Evolutionary conservation across 2,113 vertebrate species (phyloP).

Genomic region (Odontophorus gujanensis): DNA sequence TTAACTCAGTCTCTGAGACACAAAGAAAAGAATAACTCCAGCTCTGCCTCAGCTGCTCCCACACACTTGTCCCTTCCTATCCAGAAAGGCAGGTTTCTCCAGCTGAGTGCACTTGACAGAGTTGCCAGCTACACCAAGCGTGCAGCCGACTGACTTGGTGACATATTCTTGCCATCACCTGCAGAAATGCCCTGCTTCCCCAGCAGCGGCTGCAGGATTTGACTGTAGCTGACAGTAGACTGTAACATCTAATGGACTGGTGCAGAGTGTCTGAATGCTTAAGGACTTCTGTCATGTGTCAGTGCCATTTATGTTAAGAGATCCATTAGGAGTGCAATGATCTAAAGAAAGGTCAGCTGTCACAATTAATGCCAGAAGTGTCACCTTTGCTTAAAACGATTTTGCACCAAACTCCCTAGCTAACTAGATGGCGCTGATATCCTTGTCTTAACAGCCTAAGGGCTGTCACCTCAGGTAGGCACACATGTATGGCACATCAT

Average conservation of each 20-base stretch:
- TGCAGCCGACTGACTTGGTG: not conserved
- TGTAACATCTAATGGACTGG: conserved; percentile 66
- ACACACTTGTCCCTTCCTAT: not conserved
- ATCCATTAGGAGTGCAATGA: conserved; percentile 65
- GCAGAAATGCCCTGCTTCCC: conserved; percentile 48
- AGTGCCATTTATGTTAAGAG: conserved; percentile 64
- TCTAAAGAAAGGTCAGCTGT: conserved; percentile 78
- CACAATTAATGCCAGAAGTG: conserved; percentile 56
- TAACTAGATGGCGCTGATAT: conserved; percentile 45
- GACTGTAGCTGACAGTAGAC: conserved; percentile 65
- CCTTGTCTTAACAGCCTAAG: conserved; percentile 8
- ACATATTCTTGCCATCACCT: conserved; percentile 72
- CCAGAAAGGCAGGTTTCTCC: not conserved
- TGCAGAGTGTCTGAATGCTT: conserved; percentile 43
- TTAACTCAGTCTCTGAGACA: not conserved
- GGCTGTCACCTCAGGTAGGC: not conserved
- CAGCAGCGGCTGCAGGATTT: conserved; percentile 25
- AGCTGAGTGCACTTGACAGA: conserved; percentile 22
- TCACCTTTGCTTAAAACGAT: conserved; percentile 68
- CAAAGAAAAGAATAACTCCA: not conserved
- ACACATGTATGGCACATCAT: not conserved
- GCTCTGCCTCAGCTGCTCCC: not conserved
- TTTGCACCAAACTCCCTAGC: conserved; percentile 57
- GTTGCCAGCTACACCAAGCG: not conserved
- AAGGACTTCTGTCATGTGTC: conserved; percentile 76